Conservation (phyloP, 2,888 invertebrate genomes). For the Ophioninae sp. region DNA sequence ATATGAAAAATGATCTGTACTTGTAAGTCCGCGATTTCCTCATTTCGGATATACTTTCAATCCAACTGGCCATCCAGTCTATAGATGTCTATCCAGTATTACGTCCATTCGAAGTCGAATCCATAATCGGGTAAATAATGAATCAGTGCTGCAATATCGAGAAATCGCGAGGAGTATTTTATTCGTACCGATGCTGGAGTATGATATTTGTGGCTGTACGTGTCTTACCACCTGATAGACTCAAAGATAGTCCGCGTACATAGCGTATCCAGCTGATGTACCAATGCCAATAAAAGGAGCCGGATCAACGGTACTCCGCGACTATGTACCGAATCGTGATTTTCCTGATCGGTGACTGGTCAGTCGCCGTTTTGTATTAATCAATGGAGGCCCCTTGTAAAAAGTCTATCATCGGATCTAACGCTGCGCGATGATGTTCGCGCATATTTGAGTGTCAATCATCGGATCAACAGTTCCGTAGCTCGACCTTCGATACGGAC, state of each 20-base stretch:
- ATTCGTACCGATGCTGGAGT: too few relatives aligned
- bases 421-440: background rate
- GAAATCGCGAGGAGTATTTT: background rate
- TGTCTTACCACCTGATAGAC: background rate
- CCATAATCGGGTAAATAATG: too few relatives aligned
- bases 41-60: too few relatives aligned
- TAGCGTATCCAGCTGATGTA: background rate
- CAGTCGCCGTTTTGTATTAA: background rate
- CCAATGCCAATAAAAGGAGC: constrained; percentile 7
- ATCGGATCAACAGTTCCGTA: constrained; percentile 12
- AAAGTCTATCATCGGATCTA: constrained; percentile 8
- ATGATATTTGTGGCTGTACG: constrained; percentile 1
- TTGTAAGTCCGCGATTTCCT: too few relatives aligned
- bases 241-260: constrained; percentile 7
- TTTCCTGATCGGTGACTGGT: constrained; percentile 32
- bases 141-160: background rate
- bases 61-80: too few relatives aligned
- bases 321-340: constrained; percentile 27
- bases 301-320: constrained; percentile 36
- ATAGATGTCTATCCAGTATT: too few relatives aligned
- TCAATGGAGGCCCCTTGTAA: background rate
- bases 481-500: constrained; percentile 27
- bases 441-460: constrained; percentile 33
- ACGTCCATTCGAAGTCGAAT: too few relatives aligned
- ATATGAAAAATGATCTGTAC: too few relatives aligned